Evolutionary conservation across 2,797 vertebrate species (phyloP).

Genomic region (Chelon labrosus): DNA sequence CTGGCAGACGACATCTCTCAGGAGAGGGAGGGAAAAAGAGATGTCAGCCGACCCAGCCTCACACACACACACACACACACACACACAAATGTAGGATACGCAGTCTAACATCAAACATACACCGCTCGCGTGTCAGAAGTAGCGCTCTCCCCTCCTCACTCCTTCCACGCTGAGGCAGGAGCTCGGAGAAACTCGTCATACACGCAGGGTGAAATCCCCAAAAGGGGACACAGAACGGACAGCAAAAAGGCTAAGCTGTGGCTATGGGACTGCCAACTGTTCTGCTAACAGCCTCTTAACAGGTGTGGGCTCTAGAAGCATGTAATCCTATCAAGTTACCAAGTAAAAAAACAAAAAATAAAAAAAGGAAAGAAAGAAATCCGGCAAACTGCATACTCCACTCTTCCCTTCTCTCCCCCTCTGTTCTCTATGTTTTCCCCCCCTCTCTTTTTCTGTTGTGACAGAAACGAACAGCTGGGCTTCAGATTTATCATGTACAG

Average conservation of each 20-base stretch:
- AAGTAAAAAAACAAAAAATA: constrained; percentile 76
- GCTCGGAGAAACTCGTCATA: constrained; percentile 58
- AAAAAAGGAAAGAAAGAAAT: constrained; percentile 67
- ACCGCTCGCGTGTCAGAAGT: constrained; percentile 60
- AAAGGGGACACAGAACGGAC: constrained; percentile 66
- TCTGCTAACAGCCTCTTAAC: constrained; percentile 89
- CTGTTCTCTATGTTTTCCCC: background rate
- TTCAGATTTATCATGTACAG: constrained; percentile 89
- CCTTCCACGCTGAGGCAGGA: constrained; percentile 46
- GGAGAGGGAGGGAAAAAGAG: constrained; percentile 64
- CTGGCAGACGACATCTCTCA: constrained; percentile 69
- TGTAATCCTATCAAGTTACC: constrained; percentile 90
- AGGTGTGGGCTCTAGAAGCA: constrained; percentile 87
- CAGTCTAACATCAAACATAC: constrained; percentile 60
- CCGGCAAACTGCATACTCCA: constrained; percentile 82
- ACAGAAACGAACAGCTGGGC: constrained; percentile 90
- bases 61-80: constrained; percentile 34
- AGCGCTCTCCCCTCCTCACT: constrained; percentile 43
- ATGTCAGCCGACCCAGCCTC: constrained; percentile 58
- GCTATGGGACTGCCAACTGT: constrained; percentile 84
- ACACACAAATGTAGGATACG: constrained; percentile 8
- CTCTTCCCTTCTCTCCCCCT: constrained; percentile 34
- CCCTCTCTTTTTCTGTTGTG: constrained; percentile 66
- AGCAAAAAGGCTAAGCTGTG: constrained; percentile 77
- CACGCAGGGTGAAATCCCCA: constrained; percentile 69